Conservation (phyloP, 2,113 vertebrate species). For the Eolophus roseicapilla region DNA sequence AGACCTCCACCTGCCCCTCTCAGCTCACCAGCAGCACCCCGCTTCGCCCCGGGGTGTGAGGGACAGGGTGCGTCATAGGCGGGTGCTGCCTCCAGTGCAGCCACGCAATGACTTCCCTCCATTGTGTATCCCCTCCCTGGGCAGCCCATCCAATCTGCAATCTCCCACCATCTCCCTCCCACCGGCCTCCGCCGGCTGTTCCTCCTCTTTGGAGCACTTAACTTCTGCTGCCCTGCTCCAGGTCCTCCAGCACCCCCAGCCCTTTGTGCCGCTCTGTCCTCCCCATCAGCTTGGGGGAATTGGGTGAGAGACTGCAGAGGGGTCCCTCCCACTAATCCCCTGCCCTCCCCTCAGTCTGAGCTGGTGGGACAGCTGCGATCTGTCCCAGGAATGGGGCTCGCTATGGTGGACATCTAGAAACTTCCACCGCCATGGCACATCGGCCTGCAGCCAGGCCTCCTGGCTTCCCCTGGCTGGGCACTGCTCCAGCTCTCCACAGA, state of each 20-base stretch:
- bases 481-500: background rate
- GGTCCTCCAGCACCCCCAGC: background rate
- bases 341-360: background rate
- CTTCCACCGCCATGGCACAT: background rate
- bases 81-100: background rate
- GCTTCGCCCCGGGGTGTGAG: fast-evolving
- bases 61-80: background rate
- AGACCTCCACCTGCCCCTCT: background rate
- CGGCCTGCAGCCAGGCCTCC: background rate
- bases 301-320: background rate
- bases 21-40: fast-evolving
- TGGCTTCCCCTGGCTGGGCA: fast-evolving
- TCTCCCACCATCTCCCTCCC: slow-evolving; percentile 54
- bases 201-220: slow-evolving; percentile 15
- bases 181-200: background rate
- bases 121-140: slow-evolving; percentile 47
- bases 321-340: slow-evolving; percentile 17
- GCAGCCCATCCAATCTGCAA: background rate
- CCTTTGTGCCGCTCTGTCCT: background rate
- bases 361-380: slow-evolving; percentile 50
- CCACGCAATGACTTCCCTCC: slow-evolving; percentile 16
- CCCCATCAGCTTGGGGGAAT: background rate
- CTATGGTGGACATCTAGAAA: slow-evolving; percentile 21
- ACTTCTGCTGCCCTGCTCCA: background rate
- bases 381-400: background rate